Base-by-base conservation (phyloP, 2,888 invertebrate species). In the Aleiodes leptofemur region DNA sequence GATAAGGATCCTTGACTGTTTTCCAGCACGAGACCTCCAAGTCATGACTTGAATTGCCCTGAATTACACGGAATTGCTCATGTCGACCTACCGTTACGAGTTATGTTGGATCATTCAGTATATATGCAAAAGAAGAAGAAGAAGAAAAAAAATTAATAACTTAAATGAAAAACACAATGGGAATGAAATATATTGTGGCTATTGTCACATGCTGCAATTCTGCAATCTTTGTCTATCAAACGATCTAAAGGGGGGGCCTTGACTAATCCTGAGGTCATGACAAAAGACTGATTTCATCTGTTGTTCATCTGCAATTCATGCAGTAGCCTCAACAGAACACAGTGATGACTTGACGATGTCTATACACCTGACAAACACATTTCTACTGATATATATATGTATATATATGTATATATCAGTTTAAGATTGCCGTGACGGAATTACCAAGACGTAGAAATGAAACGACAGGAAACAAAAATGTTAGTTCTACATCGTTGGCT, bases 251-350 rank as follows among this genome's bases (percentile, higher is more conserved):
- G 31, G 43, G 43, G 31, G 68, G 53, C 53, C 53, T 31, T 11
- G 50, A 64, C 43, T 53, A 66, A 43, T 59, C 31, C 57, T 56
- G 69, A 73, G 68, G 59, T 75, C 66, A 38, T 64, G 51, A 72
- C 13, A 61, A 23, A 48, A 34, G 16, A 38, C 23, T 61, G 70
- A 23, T 71, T 43, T 57, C 55, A 73, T 70, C 70, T 31, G 56
- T 48, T 7, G 34, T 61, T 59, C 69, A 76, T 76, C 73, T 68
- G 70, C 57, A 68, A 66, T 66, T 56, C 50, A 57, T 66, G 71
- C 66, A 72, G 53, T 43, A 72, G 72, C 72, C 56, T 74, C 48
- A 59, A 64, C 48, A 66, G 31, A 31, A 38, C 34, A 14, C 34
- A 14, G 43, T 64, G 64, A 64, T 43, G 64, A 64, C 64, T 64